A percentile compares a stretch with the other conserved stretches of the same genome.
Conservation (phyloP, 2,797 vertebrate species). For the Halcyon leucocephala region DNA sequence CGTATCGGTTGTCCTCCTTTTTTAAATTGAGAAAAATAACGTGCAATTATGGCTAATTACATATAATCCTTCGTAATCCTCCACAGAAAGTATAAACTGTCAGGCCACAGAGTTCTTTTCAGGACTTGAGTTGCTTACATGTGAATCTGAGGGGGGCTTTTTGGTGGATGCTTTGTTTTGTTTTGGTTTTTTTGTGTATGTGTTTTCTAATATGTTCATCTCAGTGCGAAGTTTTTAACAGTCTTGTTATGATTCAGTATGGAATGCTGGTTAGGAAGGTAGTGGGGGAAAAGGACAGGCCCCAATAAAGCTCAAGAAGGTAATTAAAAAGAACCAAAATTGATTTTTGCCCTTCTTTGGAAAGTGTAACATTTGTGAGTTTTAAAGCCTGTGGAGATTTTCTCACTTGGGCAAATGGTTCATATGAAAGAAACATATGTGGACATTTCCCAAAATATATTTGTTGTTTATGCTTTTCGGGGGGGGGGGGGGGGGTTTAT, state of each 20-base stretch:
- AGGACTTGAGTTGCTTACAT: background rate
- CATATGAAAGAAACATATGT: background rate
- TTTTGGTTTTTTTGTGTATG: background rate
- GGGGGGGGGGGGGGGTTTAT: no score
- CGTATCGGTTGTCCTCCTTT: background rate
- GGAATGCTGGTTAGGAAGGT: background rate
- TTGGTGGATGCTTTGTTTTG: background rate
- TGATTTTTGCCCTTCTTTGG: background rate
- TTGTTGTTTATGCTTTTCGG: background rate
- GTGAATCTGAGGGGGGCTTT: background rate
- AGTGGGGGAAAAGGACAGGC: background rate
- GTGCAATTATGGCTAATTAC: constrained; percentile 1
- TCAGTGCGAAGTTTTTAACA: background rate
- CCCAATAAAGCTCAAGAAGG: background rate
- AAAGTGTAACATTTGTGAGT: background rate
- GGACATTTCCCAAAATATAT: background rate
- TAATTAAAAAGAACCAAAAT: background rate
- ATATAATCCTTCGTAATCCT: background rate
- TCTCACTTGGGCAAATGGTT: background rate
- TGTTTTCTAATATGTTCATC: background rate
- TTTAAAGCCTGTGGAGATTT: background rate
- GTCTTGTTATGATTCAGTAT: background rate
- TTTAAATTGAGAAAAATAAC: background rate
- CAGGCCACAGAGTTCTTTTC: background rate
- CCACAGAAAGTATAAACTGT: background rate